Conservation (phyloP, 2,888 invertebrate species). For the Rhopalosiphum nymphaeae region DNA sequence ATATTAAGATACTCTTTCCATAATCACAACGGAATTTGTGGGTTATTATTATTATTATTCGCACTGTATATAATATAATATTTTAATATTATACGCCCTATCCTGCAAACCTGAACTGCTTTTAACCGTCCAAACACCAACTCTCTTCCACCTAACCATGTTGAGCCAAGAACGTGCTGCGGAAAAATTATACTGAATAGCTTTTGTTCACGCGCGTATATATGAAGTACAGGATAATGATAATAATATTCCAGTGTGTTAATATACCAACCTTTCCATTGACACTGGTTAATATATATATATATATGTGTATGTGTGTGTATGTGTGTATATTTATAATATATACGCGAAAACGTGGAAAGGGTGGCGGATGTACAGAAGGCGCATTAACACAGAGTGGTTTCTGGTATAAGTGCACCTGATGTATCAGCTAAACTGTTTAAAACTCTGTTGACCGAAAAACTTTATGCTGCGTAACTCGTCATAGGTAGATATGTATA, state of each 20-base stretch:
- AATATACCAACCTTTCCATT: not conserved
- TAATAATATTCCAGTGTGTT: constrained; percentile 14
- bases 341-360: not conserved
- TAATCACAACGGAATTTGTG: constrained; percentile 58
- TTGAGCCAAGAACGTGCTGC: not conserved
- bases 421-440: constrained; percentile 51
- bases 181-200: constrained; percentile 32
- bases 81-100: not conserved
- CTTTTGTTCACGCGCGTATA: constrained; percentile 27
- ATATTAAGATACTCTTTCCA: constrained; percentile 23
- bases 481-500: not conserved
- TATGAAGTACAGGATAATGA: not conserved
- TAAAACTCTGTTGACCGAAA: constrained; percentile 56
- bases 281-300: not conserved
- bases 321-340: not conserved
- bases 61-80: not conserved
- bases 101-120: not conserved
- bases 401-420: constrained; percentile 53
- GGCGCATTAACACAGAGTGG: constrained; percentile 56
- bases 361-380: not conserved
- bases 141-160: not conserved
- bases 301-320: no score
- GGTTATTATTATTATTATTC: constrained; percentile 34
- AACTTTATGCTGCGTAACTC: constrained; percentile 6
- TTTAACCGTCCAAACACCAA: not conserved